Base-by-base conservation (phyloP, 2,888 invertebrate species). In the Crepidodera aurea region DNA sequence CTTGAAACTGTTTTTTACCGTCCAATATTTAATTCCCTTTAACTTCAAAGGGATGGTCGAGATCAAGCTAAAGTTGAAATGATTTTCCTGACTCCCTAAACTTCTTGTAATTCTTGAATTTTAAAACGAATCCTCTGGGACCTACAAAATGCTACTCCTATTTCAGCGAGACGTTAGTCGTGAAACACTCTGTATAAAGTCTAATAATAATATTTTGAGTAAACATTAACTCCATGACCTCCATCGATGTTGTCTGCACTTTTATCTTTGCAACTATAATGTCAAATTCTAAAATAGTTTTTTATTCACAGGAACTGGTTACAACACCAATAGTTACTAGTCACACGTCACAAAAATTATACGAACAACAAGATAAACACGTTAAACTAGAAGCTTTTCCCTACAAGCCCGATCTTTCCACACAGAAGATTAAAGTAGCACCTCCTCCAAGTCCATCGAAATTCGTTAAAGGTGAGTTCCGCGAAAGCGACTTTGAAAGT, bases 401-500 rank as follows among this genome's bases (percentile, higher is more conserved):
- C 1, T 84, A 76, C 71, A 78, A 82, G 70, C 77, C 83, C 18
- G 82, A 82, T 39, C 77, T 79, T 13, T 72, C 73, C 8, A 77
- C 73, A 77, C 77, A 27, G 78, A 77, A 59, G 75, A 77, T 73
- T 34, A 82, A 80, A 68, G 77, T 81, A 1, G 84, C 84, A 34
- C 83, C 84, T 22, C 84, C 86, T 50, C 84, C 85, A 18, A 87
- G 85, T 78, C 88, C 89, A 57, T 87, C 87, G 18, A 88, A 85
- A 79, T 90, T 89, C 77, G 79, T 86, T 15, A 87, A 85, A 77
- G 83, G 86, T 68, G 88, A 88, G 79, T 87, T 87, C 77, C 83
- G 84, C 53, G 88, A 87, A 76, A 90, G 88, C 73, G 90, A 90
- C 75, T 89, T 89, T 74, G 89, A 89, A 79, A 90, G 89, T 73